Percentiles rank a stretch among this genome's conserved stretches.
phyloP scores from a whole-genome alignment of 64 coral and sea anemone genomes.

The Pocillopora verrucosa region DNA sequence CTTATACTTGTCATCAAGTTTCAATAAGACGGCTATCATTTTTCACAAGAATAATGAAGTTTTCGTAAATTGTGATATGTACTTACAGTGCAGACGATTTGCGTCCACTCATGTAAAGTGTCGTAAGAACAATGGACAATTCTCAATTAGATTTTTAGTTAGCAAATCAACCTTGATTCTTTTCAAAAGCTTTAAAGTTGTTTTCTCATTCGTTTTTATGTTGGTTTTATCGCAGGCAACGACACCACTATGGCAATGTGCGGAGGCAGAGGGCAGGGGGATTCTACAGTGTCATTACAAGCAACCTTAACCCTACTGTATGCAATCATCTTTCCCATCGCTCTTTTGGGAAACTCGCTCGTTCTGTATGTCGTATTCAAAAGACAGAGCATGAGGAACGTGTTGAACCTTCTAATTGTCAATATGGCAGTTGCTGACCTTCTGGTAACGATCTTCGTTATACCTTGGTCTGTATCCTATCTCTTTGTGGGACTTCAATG shows the following conservation, averaged over 20 bases:
- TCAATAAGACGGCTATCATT: no score
- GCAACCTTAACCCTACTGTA: constrained; percentile 64
- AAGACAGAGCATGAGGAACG: constrained; percentile 74
- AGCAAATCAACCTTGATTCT: no score
- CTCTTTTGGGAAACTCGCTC: constrained; percentile 81
- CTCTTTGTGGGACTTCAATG: constrained; percentile 65
- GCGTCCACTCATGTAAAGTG: no score
- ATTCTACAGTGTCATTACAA: constrained; percentile 42
- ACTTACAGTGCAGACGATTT: no score
- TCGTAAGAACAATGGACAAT: no score
- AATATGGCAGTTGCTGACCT: constrained; percentile 90
- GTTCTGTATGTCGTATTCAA: constrained; percentile 83
- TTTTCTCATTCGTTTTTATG: neutral
- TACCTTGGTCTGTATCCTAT: constrained; percentile 77
- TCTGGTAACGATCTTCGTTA: constrained; percentile 71
- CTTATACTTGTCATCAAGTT: no score
- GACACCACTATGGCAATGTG: neutral
- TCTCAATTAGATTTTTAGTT: no score
- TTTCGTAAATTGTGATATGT: no score
- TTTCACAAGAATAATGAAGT: no score
- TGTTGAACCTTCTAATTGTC: constrained; percentile 80
- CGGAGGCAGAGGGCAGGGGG: neutral
- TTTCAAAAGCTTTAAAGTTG: no score
- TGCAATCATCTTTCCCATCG: constrained; percentile 80
- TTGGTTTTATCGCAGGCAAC: neutral